Conservation (phyloP, 2,113 vertebrate species). For the Tor tambroides region DNA sequence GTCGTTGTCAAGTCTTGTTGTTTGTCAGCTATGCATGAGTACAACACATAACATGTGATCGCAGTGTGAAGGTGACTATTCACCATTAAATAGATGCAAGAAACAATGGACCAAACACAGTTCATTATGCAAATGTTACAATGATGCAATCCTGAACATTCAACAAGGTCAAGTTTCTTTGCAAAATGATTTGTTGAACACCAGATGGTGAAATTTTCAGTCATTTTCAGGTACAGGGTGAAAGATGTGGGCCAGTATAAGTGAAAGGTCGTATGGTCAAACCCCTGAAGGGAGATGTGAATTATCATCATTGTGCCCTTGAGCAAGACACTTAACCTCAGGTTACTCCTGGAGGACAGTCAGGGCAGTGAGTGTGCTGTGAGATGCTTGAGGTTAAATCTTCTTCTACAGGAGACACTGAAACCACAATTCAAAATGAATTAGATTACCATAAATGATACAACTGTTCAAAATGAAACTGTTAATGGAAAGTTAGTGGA, state of each 20-base stretch:
- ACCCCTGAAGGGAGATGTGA: neutral
- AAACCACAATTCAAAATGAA: neutral
- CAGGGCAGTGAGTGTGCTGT: neutral
- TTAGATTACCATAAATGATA: neutral
- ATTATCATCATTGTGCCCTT: neutral
- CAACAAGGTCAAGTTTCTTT: neutral
- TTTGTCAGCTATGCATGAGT: neutral
- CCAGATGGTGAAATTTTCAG: neutral
- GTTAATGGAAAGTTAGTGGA: neutral
- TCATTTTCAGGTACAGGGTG: neutral
- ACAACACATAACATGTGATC: neutral
- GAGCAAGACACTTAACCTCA: constrained; percentile 6
- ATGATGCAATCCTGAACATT: neutral
- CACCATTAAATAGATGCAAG: too few species aligned
- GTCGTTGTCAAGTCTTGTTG: neutral
- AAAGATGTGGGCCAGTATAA: neutral
- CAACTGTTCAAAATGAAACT: neutral
- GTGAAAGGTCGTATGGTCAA: neutral
- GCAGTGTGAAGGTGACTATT: too few species aligned
- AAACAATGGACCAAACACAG: neutral
- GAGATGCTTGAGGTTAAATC: neutral
- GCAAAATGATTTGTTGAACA: neutral
- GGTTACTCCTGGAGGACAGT: neutral
- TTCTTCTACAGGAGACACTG: neutral
- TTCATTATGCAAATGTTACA: neutral